These are phyloP conservation scores for Phaenicophaeus curvirostris DNA, from an alignment of 2,797 vertebrate species.

Conservation along the genomic window DNA sequence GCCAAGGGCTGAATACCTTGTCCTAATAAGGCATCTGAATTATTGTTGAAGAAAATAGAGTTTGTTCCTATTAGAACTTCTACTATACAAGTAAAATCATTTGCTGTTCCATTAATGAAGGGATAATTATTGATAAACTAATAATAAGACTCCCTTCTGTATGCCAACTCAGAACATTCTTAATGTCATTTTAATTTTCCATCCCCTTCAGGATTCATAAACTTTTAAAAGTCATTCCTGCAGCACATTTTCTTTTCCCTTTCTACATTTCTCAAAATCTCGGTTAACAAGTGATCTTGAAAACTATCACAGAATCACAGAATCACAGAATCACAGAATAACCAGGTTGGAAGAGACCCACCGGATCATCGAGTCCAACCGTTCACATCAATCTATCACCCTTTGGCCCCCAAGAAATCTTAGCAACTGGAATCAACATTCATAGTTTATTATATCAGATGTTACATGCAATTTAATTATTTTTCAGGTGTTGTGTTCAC, in stretches of 20 bases:
- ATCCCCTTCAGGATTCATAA: neutral
- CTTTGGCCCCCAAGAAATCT: neutral
- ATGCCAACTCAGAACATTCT: neutral
- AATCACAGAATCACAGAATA: too few relatives aligned
- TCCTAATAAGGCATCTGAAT: neutral
- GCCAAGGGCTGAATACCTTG: neutral
- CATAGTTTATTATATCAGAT: neutral
- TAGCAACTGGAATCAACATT: neutral
- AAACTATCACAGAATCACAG: too few relatives aligned
- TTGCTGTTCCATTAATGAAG: neutral
- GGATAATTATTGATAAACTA: neutral
- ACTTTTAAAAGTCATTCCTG: neutral
- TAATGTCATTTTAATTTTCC: neutral
- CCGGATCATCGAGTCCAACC: too few relatives aligned
- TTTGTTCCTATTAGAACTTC: neutral
- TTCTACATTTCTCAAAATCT: neutral
- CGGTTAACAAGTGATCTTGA: too few relatives aligned
- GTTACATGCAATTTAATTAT: neutral
- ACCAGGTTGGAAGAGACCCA: too few relatives aligned
- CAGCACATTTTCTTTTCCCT: neutral
- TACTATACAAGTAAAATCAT: neutral
- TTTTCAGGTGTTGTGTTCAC: neutral
- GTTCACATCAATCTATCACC: too few relatives aligned
- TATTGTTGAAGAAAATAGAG: conserved; percentile 18
- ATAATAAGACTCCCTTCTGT: neutral